Evolutionary conservation across 2,797 vertebrate species (phyloP), one percentile per base, ranked within the genome.

Genomic region (Rhynchonycteris naso): DNA sequence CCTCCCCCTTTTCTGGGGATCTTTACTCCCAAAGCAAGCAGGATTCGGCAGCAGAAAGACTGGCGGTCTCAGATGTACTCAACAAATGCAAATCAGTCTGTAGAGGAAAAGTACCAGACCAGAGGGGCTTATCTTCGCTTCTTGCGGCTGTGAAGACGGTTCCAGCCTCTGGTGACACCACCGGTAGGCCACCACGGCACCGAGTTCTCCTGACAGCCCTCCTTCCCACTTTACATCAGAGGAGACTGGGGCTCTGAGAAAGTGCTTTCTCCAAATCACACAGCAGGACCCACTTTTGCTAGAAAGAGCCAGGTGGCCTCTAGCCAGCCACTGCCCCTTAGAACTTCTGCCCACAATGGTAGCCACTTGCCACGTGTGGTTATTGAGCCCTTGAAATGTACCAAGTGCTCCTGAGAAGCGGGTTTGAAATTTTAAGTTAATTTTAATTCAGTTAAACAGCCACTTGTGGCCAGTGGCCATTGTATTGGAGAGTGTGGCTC

Each of bases 61-160:
- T 95, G 22, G 0, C 35, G 24, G 93, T 95, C 96, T 96, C 96
- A 95, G 94, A 78, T 93, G 95, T 97, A 96, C 96, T 97, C 93
- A 97, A 96, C 96, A 96, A 96, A 96, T 85, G 95, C 96, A 98
- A 98, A 97, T 96, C 92, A 78, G 97, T 95, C 95, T 92, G 93
- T 94, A 97, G 95, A 97, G 97, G 97, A 97, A 97, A 95, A 96
- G 96, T 71, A 93, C 82, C 93, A 97, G 95, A 65, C 59, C 35
- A 24, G 6, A 21, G 28, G 28, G 9, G 3, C 24, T 59, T 9
- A 26, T 50, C 47, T 14, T 59, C 24, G 7, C 43, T 52, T 58
- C 65, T 61, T 7, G 1, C 2, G n/a, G 12, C 22, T 6, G 13
- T 0, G 43, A 61, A 59, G 63, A 5, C 38, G 2, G 18, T 2